Conservation (phyloP, 1,140 invertebrate genomes). For the Bacillus rossius region DNA sequence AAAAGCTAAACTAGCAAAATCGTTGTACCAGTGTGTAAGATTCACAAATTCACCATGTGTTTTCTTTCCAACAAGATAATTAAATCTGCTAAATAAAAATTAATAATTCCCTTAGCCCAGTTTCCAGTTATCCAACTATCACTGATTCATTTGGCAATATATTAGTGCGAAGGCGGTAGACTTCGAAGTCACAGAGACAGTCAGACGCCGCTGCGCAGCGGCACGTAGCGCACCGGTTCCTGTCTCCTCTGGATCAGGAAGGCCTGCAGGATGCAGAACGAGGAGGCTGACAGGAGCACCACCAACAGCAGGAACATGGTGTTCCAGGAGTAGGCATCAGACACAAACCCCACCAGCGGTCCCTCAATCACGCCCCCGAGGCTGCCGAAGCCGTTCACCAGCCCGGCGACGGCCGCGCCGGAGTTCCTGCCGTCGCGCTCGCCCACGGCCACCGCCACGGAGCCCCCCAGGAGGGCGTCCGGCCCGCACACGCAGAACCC, state of each 20-base stretch:
- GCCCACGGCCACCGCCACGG: conserved; percentile 45
- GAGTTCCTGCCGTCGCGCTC: conserved; percentile 43
- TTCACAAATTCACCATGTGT: too few relatives aligned
- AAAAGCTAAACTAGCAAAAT: too few relatives aligned
- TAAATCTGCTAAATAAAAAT: too few relatives aligned
- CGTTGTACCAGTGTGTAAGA: too few relatives aligned
- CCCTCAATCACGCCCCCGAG: conserved; percentile 49
- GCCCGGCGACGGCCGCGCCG: conserved; percentile 45
- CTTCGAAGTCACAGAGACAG: too few relatives aligned
- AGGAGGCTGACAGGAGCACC: conserved; percentile 36
- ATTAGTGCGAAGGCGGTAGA: too few relatives aligned
- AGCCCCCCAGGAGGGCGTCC: conserved; percentile 47
- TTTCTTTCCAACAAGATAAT: too few relatives aligned
- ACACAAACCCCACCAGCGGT: conserved; percentile 44
- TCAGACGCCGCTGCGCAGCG: too few relatives aligned
- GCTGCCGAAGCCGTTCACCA: conserved; percentile 46
- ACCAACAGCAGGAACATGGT: conserved; percentile 48
- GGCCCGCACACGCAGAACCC: conserved; percentile 48
- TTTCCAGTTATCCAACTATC: too few relatives aligned
- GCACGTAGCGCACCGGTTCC: neutral
- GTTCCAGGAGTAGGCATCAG: conserved; percentile 45
- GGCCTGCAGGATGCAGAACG: conserved; percentile 35
- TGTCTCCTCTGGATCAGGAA: conserved; percentile 22
- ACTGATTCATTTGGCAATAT: too few relatives aligned
- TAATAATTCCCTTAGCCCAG: too few relatives aligned